These are phyloP conservation scores for Ips nitidus DNA, from an alignment of 1,140 invertebrate species.

Conservation along the genomic window DNA sequence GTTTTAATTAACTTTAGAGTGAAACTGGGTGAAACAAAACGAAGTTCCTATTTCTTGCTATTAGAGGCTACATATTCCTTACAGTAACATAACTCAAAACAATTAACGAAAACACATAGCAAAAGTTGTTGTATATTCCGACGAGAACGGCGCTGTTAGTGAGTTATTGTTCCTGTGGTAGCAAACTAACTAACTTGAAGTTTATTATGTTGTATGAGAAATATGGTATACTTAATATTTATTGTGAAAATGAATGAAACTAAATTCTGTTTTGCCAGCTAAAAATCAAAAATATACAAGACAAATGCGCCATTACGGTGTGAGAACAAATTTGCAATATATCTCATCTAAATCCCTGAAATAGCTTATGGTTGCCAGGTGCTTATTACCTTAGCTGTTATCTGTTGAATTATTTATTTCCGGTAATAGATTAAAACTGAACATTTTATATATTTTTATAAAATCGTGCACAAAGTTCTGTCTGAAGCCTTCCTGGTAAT, in stretches of 20 bases:
- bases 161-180: slow-evolving; percentile 19
- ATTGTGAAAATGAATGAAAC: background rate
- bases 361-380: too few species aligned
- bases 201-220: slow-evolving; percentile 19
- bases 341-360: too few species aligned
- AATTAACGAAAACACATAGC: slow-evolving; percentile 30
- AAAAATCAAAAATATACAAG: too few species aligned
- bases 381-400: too few species aligned
- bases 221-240: slow-evolving; percentile 3
- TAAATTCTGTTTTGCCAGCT: too few species aligned
- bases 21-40: background rate
- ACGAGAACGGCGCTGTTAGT: slow-evolving; percentile 10
- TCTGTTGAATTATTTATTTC: too few species aligned
- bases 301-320: too few species aligned
- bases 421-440: too few species aligned
- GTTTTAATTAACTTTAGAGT: background rate
- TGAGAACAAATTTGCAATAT: too few species aligned
- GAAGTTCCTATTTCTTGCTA: background rate
- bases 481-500: too few species aligned
- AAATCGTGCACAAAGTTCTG: too few species aligned
- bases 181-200: slow-evolving; percentile 11
- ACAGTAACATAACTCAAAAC: slow-evolving; percentile 24
- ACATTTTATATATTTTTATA: too few species aligned
- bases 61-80: slow-evolving; percentile 13
- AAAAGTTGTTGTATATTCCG: slow-evolving; percentile 28